A percentile compares a stretch with the other conserved stretches of the same genome.
These are phyloP conservation scores for Sussaba pulchella DNA, from an alignment of 2,888 invertebrate genomes.

Conservation along the genomic window DNA sequence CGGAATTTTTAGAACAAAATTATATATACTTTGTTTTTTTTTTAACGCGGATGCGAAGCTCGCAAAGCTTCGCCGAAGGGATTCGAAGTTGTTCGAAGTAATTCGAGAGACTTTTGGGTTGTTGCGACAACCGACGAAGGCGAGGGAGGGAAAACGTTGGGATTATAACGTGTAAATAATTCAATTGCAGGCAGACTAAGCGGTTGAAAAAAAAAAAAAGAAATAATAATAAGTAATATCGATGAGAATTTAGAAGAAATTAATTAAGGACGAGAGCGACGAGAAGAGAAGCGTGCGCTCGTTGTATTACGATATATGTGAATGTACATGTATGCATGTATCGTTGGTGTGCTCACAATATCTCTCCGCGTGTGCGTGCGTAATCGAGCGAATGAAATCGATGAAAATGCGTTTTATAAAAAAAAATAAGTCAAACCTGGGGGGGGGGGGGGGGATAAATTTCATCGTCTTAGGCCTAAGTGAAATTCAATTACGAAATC, in stretches of 20 bases:
- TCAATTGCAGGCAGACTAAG: slow-evolving; percentile 60
- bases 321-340: slow-evolving; percentile 57
- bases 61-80: too few species aligned
- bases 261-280: slow-evolving; percentile 20
- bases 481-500: slow-evolving; percentile 80
- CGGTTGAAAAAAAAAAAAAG: slow-evolving; percentile 47
- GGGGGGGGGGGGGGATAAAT: too few species aligned
- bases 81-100: slow-evolving; percentile 2
- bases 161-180: slow-evolving; percentile 41
- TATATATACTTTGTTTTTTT: too few species aligned
- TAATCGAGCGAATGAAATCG: too few species aligned
- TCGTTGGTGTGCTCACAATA: slow-evolving; percentile 21
- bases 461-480: slow-evolving; percentile 72
- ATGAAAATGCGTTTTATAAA: slow-evolving; percentile 58
- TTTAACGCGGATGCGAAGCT: too few species aligned
- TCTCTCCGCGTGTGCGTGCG: slow-evolving; percentile 67
- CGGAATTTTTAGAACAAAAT: too few species aligned
- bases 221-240: too few species aligned
- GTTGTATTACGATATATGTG: too few species aligned
- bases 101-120: slow-evolving; percentile 51
- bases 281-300: slow-evolving; percentile 49
- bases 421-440: slow-evolving; percentile 58
- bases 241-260: slow-evolving; percentile 17
- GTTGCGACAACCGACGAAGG: slow-evolving; percentile 42
- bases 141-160: slow-evolving; percentile 8